Base-by-base conservation (phyloP, 2,797 vertebrate genomes). In the Geotrypetes seraphini region DNA sequence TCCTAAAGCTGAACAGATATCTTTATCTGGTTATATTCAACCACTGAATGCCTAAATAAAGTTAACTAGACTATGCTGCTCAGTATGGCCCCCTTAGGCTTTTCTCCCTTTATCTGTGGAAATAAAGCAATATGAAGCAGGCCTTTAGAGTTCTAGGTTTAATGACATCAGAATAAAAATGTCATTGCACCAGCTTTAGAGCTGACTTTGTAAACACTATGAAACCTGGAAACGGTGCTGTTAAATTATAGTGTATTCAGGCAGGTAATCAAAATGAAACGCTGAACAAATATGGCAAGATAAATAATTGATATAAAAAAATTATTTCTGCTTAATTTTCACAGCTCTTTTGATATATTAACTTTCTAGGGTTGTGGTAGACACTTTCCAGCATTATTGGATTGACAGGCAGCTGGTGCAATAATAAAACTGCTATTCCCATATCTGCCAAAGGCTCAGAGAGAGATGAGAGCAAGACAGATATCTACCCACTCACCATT, bases 391-490 rank as follows among this genome's bases (percentile, higher is more conserved):
- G 85, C 72, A 69, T 84, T 85, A 83, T 71, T 71, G 88, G 89
- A 82, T 67, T 75, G 85, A 85, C 84, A 89, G 89, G 88, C 94
- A 97, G 92, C 93, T 99, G 94, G 87, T 81, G 85, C 87, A 87
- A 86, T 93, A 96, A 87, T 84, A 72, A 84, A 82, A 39, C 54
- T 18, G 33, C 74, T 81, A 89, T 91, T 91, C 89, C 90, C 91
- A 82, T 55, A 78, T 72, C 88, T 78, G 84, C 85, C 43, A 57
- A 73, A 68, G 73, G 78, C 84, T 83, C 78, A 66, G 79, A 79
- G 81, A 86, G 81, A 83, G 80, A 78, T 71, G 74, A 78, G 85
- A 70, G 79, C 70, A 67, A 83, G 85, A 85, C 85, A 85, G 81
- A 66, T 75, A 74, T 85, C 86, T 84, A 71, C 81, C 83, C 86